Conservation (phyloP, 2,113 vertebrate genomes). For the Oreochromis tanganicae region DNA sequence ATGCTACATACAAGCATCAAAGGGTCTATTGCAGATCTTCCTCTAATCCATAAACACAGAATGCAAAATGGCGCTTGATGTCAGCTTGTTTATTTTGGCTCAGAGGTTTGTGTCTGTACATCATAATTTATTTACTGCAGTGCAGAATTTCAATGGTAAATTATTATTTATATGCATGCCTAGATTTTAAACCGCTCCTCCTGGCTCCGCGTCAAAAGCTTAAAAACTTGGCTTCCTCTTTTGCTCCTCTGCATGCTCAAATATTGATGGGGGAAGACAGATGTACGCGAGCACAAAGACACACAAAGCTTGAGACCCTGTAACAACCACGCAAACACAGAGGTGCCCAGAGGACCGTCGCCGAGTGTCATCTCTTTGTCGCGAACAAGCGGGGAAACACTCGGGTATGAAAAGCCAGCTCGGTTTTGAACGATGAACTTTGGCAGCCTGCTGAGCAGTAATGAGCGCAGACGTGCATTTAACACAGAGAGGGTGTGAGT, state of each 20-base stretch:
- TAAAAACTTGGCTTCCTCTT: constrained; percentile 20
- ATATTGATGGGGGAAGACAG: constrained; percentile 2
- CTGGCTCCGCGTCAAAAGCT: constrained; percentile 27
- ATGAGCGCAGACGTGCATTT: neutral
- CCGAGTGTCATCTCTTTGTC: constrained; percentile 53
- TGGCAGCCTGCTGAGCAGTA: constrained; percentile 41
- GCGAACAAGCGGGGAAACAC: constrained; percentile 26
- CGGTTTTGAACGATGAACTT: constrained; percentile 37
- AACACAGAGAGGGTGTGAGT: neutral
- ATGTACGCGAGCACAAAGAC: constrained; percentile 8
- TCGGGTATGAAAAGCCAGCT: constrained; percentile 27
- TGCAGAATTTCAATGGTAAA: constrained; percentile 35
- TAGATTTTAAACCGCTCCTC: constrained; percentile 21
- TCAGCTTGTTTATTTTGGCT: constrained; percentile 47
- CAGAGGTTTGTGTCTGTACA: constrained; percentile 38
- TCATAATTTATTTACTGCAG: constrained; percentile 50
- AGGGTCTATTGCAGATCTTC: constrained; percentile 25
- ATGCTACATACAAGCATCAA: constrained; percentile 24
- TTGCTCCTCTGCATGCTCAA: constrained; percentile 9
- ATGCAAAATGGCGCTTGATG: constrained; percentile 32
- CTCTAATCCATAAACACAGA: constrained; percentile 49
- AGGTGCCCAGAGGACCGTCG: constrained; percentile 23
- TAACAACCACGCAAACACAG: constrained; percentile 5
- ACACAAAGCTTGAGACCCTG: constrained; percentile 12
- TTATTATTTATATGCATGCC: constrained; percentile 24